A percentile compares a stretch with the other conserved stretches of the same genome.
Evolutionary conservation across 2,797 vertebrate species (phyloP).

Genomic region (Chaetophractus vellerosus): DNA sequence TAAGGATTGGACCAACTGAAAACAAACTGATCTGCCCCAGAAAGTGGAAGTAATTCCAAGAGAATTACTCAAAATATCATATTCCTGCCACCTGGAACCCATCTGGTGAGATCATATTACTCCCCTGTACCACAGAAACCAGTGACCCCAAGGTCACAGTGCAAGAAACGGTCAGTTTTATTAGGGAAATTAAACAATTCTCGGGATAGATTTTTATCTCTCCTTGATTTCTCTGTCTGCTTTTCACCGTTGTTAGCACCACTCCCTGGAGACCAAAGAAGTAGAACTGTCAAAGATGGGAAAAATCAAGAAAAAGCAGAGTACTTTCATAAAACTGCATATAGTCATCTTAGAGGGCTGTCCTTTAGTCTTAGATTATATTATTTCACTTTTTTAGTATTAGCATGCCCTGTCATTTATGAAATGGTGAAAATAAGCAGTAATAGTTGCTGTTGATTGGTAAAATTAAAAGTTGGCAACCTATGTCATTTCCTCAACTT

Average conservation of each 20-base stretch:
- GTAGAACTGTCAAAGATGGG: not conserved
- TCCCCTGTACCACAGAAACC: conserved; percentile 23
- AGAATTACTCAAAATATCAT: conserved; percentile 5
- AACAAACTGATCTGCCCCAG: conserved; percentile 36
- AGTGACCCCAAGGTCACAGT: not conserved
- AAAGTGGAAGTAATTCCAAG: conserved; percentile 32
- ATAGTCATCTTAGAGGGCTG: conserved; percentile 5
- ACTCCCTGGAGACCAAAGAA: not conserved
- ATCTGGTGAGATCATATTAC: conserved; percentile 17
- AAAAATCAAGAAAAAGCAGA: not conserved
- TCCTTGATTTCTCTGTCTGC: conserved; percentile 29
- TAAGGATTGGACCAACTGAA: conserved; percentile 8
- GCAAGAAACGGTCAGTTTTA: not conserved
- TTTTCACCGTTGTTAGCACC: not conserved
- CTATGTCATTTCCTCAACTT: not conserved
- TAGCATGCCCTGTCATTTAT: conserved; percentile 23
- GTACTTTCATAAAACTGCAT: not conserved
- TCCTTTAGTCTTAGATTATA: not conserved
- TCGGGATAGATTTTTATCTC: not conserved
- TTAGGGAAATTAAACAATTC: not conserved
- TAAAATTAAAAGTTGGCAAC: conserved; percentile 42
- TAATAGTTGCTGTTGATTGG: not conserved
- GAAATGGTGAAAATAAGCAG: not conserved
- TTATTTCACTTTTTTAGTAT: conserved; percentile 4
- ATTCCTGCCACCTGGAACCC: not conserved